Conservation (phyloP, 2,113 vertebrate genomes). For the Tetrax tetrax region DNA sequence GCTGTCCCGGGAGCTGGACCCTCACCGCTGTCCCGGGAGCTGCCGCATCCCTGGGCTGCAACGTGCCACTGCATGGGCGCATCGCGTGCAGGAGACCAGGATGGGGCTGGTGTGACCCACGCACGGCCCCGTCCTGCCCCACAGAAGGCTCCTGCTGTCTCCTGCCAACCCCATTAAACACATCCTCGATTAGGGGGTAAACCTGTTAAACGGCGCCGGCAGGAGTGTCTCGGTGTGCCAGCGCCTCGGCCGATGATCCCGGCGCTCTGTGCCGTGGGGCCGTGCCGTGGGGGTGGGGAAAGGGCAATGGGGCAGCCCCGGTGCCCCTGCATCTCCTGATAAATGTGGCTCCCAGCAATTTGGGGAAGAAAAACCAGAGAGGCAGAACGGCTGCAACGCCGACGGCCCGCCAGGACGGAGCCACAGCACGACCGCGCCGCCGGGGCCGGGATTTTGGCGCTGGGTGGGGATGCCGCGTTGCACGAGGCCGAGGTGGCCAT, state of each 20-base stretch:
- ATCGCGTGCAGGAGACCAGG: rapidly evolving
- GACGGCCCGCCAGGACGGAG: neutral
- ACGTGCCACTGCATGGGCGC: neutral
- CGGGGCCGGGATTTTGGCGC: neutral
- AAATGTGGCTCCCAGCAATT: neutral
- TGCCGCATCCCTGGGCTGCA: neutral
- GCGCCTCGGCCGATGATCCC: rapidly evolving
- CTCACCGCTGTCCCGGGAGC: too few species aligned
- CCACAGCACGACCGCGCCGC: rapidly evolving
- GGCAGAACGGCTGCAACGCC: rapidly evolving
- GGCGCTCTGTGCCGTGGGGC: neutral
- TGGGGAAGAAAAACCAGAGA: neutral
- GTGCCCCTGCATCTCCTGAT: neutral
- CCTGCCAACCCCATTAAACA: neutral
- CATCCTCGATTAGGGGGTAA: neutral
- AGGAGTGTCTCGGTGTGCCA: rapidly evolving
- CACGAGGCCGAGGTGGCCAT: rapidly evolving
- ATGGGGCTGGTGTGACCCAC: neutral
- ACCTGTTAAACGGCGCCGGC: neutral
- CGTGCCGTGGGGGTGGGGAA: neutral
- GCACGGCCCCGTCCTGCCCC: rapidly evolving
- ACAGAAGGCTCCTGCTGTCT: neutral
- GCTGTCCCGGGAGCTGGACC: too few species aligned
- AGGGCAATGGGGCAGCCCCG: neutral
- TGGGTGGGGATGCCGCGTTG: rapidly evolving